Conservation (phyloP, 2,888 invertebrate genomes). For the Deilephila porcellus region DNA sequence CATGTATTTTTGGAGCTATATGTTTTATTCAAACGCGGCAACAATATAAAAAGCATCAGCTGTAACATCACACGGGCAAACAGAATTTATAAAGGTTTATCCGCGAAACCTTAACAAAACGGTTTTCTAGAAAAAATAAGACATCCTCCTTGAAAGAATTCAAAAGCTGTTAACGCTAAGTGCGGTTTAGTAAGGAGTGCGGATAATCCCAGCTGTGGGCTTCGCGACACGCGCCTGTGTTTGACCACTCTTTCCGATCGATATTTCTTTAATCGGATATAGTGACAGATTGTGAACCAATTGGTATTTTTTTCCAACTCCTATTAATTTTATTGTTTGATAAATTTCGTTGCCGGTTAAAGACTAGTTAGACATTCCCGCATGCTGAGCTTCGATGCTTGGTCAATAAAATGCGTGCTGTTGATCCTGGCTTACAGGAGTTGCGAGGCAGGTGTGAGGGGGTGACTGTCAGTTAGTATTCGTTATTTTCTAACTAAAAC, state of each 20-base stretch:
- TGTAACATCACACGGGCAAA: neutral
- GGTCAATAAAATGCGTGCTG: too few species aligned
- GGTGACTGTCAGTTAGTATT: too few species aligned
- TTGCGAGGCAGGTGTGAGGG: too few species aligned
- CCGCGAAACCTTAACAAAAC: neutral
- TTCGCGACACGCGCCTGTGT: conserved; percentile 10
- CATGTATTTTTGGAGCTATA: too few species aligned
- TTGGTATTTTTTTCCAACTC: neutral
- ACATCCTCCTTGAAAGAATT: conserved; percentile 16
- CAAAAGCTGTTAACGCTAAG: conserved; percentile 15
- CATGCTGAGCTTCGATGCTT: too few species aligned
- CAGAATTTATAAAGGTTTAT: neutral
- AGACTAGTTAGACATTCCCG: too few species aligned
- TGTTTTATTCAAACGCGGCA: too few species aligned
- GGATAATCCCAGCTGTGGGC: conserved; percentile 12
- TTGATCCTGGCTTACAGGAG: too few species aligned
- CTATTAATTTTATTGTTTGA: too few species aligned
- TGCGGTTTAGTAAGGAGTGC: conserved; percentile 12
- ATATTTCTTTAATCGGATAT: neutral
- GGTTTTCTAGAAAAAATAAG: neutral
- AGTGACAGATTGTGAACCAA: neutral
- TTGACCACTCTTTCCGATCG: neutral
- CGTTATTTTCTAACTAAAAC: too few species aligned
- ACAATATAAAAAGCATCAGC: too few species aligned
- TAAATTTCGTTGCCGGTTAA: too few species aligned